phyloP scores from a whole-genome alignment of 2,113 vertebrate genomes.

The Catagonus wagneri region DNA sequence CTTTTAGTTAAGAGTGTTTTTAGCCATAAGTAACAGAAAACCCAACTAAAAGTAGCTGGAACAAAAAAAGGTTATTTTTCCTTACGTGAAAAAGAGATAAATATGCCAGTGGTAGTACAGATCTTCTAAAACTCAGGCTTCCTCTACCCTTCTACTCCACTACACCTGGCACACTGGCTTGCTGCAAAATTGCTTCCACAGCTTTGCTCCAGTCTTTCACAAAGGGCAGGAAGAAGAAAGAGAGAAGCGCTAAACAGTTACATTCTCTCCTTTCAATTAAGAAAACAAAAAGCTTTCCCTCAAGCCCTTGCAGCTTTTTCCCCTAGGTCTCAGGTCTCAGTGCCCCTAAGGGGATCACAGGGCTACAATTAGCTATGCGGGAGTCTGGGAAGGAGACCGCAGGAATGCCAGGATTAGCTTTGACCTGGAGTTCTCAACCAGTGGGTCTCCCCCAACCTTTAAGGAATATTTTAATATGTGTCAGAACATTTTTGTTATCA shows the following conservation, averaged over 20 bases:
- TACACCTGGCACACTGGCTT: neutral
- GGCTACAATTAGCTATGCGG: neutral
- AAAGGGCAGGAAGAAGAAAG: neutral
- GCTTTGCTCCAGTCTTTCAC: neutral
- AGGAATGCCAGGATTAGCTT: neutral
- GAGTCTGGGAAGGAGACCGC: neutral
- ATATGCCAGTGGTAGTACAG: neutral
- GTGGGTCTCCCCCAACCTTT: neutral
- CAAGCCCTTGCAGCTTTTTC: neutral
- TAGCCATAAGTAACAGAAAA: neutral
- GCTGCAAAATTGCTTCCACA: neutral
- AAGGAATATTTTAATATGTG: neutral
- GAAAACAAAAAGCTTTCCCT: neutral
- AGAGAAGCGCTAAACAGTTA: neutral
- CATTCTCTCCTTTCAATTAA: neutral
- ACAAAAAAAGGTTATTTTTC: neutral
- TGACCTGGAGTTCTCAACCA: neutral
- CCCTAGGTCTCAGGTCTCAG: neutral
- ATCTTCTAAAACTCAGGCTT: neutral
- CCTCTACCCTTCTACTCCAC: neutral
- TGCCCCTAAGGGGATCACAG: neutral
- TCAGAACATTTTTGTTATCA: neutral
- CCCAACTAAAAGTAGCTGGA: neutral
- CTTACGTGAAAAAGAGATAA: neutral
- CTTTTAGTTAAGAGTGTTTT: neutral